These are phyloP conservation scores for Falco cherrug DNA, from an alignment of 2,797 vertebrate species.

Conservation along the genomic window DNA sequence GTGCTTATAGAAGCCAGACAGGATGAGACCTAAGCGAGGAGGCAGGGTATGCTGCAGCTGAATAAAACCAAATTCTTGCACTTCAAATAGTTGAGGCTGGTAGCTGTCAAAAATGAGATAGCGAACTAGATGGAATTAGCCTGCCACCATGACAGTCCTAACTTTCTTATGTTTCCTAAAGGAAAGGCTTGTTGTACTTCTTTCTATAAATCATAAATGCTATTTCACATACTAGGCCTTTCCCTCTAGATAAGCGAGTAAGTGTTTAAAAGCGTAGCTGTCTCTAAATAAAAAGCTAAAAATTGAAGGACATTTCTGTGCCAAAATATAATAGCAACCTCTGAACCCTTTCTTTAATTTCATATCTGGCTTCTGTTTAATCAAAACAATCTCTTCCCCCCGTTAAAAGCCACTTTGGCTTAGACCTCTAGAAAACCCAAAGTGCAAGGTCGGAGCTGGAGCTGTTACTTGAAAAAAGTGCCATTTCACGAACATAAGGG, in stretches of 20 bases:
- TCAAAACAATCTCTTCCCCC: slow-evolving; percentile 52
- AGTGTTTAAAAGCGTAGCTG: slow-evolving; percentile 14
- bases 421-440: slow-evolving; percentile 15
- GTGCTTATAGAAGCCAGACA: background rate
- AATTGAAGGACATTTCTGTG: background rate
- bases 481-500: background rate
- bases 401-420: slow-evolving; percentile 65
- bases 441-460: background rate
- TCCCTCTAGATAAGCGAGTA: slow-evolving; percentile 19
- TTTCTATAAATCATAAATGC: background rate
- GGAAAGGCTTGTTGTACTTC: background rate
- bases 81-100: background rate
- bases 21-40: background rate
- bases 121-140: background rate
- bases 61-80: background rate
- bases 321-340: slow-evolving; percentile 39
- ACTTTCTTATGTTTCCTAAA: background rate
- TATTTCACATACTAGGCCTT: background rate
- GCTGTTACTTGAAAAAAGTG: slow-evolving; percentile 33
- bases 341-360: slow-evolving; percentile 51
- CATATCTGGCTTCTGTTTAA: slow-evolving; percentile 60
- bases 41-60: background rate
- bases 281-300: slow-evolving; percentile 47
- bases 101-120: background rate
- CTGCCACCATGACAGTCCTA: background rate